phyloP scores from a whole-genome alignment of 1,140 invertebrate genomes.

The Drosophila insularis region DNA sequence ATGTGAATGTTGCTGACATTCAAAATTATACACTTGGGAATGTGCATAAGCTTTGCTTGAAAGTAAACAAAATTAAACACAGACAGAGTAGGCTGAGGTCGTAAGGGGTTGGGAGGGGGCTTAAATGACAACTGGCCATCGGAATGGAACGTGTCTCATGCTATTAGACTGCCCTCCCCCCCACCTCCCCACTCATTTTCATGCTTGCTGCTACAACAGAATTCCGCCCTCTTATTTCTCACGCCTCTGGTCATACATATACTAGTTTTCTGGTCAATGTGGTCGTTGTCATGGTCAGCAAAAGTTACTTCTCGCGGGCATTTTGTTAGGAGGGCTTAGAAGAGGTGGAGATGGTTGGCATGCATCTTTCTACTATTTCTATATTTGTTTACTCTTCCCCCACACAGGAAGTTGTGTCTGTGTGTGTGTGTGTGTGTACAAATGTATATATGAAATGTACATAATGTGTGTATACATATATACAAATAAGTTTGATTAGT shows the following conservation, averaged over 20 bases:
- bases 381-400: conserved; percentile 64
- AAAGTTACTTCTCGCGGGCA: conserved; percentile 61
- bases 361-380: conserved; percentile 38
- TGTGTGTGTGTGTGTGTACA: conserved; percentile 8
- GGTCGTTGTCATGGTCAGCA: conserved; percentile 71
- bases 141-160: conserved; percentile 52
- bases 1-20: conserved; percentile 69
- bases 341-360: no score
- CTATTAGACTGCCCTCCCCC: not conserved
- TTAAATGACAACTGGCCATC: conserved; percentile 57
- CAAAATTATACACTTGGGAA: conserved; percentile 77
- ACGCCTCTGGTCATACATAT: conserved; percentile 4
- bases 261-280: conserved; percentile 36
- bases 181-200: not conserved
- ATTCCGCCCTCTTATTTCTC: conserved; percentile 4
- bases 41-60: conserved; percentile 59
- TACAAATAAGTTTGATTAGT: conserved; percentile 9
- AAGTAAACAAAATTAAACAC: conserved; percentile 75
- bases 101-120: not conserved
- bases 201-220: not conserved
- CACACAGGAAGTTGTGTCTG: conserved; percentile 11
- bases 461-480: conserved; percentile 6
- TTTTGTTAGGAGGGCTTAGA: not conserved
- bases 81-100: conserved; percentile 12
- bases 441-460: conserved; percentile 32